Percentiles rank a stretch among this genome's conserved stretches.
Conservation (phyloP, 2,888 invertebrate species). For the Eupithecia inturbata region DNA sequence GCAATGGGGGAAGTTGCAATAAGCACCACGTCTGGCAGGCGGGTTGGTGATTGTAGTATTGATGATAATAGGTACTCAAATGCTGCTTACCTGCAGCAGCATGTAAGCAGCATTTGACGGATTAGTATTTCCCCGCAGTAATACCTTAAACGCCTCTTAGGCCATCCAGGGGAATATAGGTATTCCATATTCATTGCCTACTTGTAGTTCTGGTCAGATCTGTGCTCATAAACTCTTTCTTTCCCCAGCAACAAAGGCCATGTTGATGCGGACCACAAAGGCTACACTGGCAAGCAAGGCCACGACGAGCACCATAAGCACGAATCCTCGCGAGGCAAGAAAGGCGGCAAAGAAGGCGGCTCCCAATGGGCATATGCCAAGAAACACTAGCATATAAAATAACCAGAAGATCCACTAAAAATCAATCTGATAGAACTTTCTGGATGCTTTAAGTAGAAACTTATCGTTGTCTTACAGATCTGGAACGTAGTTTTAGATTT, state of each 20-base stretch:
- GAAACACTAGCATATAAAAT: slow-evolving; percentile 58
- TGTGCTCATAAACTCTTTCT: not conserved
- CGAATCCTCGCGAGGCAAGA: slow-evolving; percentile 84
- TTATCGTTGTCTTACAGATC: not conserved
- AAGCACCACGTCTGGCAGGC: not conserved
- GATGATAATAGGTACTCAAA: not conserved
- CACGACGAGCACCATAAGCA: slow-evolving; percentile 86
- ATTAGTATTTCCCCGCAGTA: no score
- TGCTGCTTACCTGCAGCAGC: not conserved
- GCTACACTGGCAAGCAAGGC: slow-evolving; percentile 85
- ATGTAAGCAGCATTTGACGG: no score
- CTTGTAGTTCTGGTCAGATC: not conserved
- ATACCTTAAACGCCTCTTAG: not conserved
- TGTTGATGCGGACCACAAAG: slow-evolving; percentile 86
- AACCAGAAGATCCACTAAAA: not conserved
- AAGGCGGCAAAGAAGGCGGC: slow-evolving; percentile 84
- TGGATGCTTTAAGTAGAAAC: not conserved
- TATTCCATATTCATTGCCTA: not conserved
- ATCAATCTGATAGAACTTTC: not conserved
- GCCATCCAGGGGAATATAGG: not conserved
- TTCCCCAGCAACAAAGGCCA: slow-evolving; percentile 85
- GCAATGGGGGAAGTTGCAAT: not conserved
- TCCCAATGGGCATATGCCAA: slow-evolving; percentile 76
- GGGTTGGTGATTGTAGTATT: not conserved
- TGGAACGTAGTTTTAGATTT: not conserved